Percentiles rank a stretch among this genome's conserved stretches.
phyloP scores from a whole-genome alignment of 2,797 vertebrate species.

The Enteromius fasciolatus region DNA sequence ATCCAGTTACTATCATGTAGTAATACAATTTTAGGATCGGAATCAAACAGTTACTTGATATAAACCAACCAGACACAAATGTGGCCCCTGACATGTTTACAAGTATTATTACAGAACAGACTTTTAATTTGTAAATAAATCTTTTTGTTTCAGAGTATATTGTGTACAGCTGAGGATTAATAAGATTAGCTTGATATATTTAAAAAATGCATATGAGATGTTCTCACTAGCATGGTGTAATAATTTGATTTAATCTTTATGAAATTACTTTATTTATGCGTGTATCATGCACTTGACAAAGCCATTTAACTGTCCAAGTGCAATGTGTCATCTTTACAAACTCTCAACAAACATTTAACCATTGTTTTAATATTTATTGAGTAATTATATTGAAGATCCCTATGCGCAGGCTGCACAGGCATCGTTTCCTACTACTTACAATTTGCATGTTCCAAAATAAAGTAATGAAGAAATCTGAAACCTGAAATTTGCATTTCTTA shows the following conservation, averaged over 20 bases:
- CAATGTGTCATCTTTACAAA: not conserved
- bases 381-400: not conserved
- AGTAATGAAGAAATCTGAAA: not conserved
- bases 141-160: not conserved
- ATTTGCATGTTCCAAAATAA: not conserved
- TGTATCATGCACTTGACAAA: not conserved
- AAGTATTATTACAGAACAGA: not conserved
- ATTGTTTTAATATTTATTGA: not conserved
- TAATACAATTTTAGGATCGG: not conserved
- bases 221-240: not conserved
- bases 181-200: not conserved
- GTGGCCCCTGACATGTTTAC: not conserved
- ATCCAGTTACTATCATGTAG: not conserved
- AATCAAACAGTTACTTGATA: not conserved
- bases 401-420: not conserved
- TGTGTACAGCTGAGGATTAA: not conserved
- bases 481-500: not conserved
- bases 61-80: not conserved
- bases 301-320: not conserved
- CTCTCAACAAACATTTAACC: not conserved
- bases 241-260: not conserved
- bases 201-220: too few species aligned
- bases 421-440: not conserved
- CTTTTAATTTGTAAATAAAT: not conserved
- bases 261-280: not conserved